Conservation (phyloP, 1,140 invertebrate species). For the Apis mellifera region DNA sequence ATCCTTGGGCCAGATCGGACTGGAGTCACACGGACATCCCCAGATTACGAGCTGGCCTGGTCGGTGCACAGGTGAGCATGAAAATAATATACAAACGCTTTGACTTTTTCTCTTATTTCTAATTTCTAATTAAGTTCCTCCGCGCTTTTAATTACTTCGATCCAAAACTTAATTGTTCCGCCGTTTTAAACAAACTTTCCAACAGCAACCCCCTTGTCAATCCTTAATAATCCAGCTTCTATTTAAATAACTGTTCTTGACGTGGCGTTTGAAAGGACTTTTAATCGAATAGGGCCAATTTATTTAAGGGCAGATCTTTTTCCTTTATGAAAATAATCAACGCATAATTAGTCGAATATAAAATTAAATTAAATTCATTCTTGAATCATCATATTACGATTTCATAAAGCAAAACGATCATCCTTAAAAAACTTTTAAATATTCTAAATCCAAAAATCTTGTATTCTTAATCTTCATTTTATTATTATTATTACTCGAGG, state of each 20-base stretch:
- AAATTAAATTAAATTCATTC: background rate
- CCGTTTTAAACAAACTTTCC: slow-evolving; percentile 17
- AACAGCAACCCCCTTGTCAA: background rate
- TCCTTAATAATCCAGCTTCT: background rate
- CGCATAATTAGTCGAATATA: background rate
- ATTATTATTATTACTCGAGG: too few relatives aligned
- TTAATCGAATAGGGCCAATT: too few relatives aligned
- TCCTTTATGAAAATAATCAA: background rate
- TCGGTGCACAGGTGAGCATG: slow-evolving; percentile 87
- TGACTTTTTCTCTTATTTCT: slow-evolving; percentile 9
- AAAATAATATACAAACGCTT: background rate
- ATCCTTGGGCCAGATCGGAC: slow-evolving; percentile 90
- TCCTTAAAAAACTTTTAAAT: background rate
- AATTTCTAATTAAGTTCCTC: background rate
- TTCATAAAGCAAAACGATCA: background rate
- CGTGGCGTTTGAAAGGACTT: background rate
- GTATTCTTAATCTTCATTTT: too few relatives aligned
- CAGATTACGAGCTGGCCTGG: slow-evolving; percentile 88
- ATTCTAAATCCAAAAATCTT: too few relatives aligned
- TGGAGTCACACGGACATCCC: slow-evolving; percentile 96
- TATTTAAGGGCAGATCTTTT: too few relatives aligned
- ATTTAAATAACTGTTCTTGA: background rate
- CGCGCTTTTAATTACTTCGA: slow-evolving; percentile 1
- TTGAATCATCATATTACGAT: too few relatives aligned
- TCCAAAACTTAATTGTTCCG: slow-evolving; percentile 14